phyloP scores from a whole-genome alignment of 1,140 invertebrate species.

The Heliconius nattereri region DNA sequence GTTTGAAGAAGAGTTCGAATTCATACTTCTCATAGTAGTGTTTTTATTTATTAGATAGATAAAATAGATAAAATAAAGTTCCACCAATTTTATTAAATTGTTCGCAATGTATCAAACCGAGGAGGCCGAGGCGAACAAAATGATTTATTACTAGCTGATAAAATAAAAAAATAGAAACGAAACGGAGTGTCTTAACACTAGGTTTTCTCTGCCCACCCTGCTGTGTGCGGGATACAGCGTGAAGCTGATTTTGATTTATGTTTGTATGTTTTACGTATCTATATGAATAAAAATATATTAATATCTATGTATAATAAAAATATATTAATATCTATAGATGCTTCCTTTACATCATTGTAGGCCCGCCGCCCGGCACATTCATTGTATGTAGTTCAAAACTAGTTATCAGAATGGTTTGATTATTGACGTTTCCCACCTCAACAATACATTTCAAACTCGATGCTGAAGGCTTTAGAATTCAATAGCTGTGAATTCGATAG shows the following conservation, averaged over 20 bases:
- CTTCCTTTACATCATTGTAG: not conserved
- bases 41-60: too few species aligned
- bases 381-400: conserved; percentile 3
- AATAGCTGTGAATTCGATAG: not conserved
- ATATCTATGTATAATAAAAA: not conserved
- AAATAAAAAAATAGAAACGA: too few species aligned
- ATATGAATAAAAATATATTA: not conserved
- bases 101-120: too few species aligned
- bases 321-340: not conserved
- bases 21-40: too few species aligned
- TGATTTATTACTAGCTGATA: too few species aligned
- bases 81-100: too few species aligned
- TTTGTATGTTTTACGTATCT: not conserved
- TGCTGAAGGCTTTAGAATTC: conserved; percentile 17
- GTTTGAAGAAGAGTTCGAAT: not conserved
- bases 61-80: too few species aligned
- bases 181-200: too few species aligned
- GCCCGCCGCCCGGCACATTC: not conserved
- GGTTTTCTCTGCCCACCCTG: too few species aligned
- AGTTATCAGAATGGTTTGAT: conserved; percentile 18
- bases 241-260: too few species aligned
- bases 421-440: conserved; percentile 13
- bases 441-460: conserved; percentile 24
- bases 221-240: too few species aligned
- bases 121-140: too few species aligned